Conservation (phyloP, 2,888 invertebrate genomes). For the Amaurobius ferox region DNA sequence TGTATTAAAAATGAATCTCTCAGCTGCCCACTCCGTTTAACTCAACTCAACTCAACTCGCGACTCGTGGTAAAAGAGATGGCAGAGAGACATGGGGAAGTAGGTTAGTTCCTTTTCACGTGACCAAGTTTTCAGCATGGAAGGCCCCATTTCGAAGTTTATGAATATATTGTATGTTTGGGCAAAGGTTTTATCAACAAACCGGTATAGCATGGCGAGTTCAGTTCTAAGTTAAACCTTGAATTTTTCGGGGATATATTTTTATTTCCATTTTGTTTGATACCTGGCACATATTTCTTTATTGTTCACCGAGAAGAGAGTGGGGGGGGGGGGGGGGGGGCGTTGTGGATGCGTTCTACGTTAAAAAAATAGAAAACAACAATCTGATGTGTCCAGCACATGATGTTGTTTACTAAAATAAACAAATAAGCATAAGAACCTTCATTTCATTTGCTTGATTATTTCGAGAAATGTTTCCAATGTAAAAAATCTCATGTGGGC, state of each 20-base stretch:
- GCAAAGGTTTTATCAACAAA: neutral
- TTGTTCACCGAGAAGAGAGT: neutral
- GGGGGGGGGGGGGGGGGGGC: no score
- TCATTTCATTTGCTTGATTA: no score
- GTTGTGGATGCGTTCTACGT: no score
- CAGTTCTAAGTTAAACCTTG: neutral
- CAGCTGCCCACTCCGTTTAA: neutral
- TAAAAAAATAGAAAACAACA: no score
- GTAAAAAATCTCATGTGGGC: no score
- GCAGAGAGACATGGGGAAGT: neutral
- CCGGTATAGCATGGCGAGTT: neutral
- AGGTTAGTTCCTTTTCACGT: conserved; percentile 16
- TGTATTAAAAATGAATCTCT: neutral
- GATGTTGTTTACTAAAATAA: no score
- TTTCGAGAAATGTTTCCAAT: no score
- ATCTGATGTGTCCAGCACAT: no score
- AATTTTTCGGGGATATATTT: no score
- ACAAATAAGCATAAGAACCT: no score
- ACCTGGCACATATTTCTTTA: neutral
- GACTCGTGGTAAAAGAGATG: no score
- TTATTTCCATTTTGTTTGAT: neutral
- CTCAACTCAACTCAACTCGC: no score
- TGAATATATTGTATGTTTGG: neutral
- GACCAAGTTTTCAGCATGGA: conserved; percentile 2
- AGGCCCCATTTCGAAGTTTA: neutral